Conservation (phyloP, 2,797 vertebrate genomes). For the Loris lydekkerianus region DNA sequence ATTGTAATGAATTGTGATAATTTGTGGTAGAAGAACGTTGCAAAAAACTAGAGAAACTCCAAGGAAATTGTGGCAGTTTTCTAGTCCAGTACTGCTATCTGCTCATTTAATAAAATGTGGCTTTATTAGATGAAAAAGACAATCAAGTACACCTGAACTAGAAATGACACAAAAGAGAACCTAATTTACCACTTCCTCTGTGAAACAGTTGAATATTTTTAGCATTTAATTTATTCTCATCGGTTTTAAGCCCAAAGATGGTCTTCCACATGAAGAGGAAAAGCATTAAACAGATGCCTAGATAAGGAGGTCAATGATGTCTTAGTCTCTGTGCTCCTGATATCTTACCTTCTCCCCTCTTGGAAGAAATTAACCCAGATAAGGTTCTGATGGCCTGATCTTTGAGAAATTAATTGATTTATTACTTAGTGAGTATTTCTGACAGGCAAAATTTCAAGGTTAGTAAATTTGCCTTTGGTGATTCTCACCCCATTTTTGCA, state of each 20-base stretch:
- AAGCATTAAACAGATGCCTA: background rate
- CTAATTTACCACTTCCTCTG: conserved; percentile 22
- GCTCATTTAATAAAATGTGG: background rate
- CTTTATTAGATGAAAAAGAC: background rate
- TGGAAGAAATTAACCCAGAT: background rate
- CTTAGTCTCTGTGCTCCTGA: background rate
- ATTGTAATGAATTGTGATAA: background rate
- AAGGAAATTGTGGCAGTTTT: background rate
- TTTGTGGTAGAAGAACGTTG: background rate
- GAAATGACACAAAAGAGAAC: background rate
- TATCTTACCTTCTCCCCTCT: background rate
- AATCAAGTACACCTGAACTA: conserved; percentile 27
- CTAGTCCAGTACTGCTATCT: background rate
- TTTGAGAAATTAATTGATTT: background rate
- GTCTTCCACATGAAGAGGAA: background rate
- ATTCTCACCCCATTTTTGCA: background rate
- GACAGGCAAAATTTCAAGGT: background rate
- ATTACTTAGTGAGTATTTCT: background rate
- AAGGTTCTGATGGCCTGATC: background rate
- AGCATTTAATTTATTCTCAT: conserved; percentile 49
- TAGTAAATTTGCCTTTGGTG: background rate
- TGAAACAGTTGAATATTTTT: conserved; percentile 32
- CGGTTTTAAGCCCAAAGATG: conserved; percentile 47
- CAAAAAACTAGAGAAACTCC: background rate
- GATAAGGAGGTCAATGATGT: background rate